Evolutionary conservation across 2,797 vertebrate genomes (phyloP).

Genomic region (Hybognathus amarus): DNA sequence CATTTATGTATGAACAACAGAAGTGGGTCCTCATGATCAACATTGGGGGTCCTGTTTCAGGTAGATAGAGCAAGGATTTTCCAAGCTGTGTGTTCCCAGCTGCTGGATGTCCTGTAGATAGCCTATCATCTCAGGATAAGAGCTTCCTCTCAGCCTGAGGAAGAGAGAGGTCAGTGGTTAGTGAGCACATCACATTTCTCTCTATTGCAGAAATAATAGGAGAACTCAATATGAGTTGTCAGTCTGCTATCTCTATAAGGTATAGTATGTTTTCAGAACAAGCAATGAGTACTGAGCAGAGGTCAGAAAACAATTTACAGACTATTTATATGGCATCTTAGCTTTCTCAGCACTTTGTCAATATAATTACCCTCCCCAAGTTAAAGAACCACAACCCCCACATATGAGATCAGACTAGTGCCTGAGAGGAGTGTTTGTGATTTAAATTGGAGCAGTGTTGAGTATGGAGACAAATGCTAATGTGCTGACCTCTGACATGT

Average conservation of each 20-base stretch:
- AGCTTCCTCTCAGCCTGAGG: conserved; percentile 59
- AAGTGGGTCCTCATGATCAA: conserved; percentile 42
- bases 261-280: neutral
- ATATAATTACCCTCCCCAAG: conserved; percentile 27
- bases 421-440: conserved; percentile 8
- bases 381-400: neutral
- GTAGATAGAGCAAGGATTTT: conserved; percentile 71
- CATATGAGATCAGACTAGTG: neutral
- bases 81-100: conserved; percentile 67
- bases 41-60: conserved; percentile 62
- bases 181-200: conserved; percentile 48
- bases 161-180: conserved; percentile 58
- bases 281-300: neutral
- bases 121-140: conserved; percentile 59
- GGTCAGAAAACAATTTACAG: neutral
- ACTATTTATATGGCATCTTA: neutral
- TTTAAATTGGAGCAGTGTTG: neutral
- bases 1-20: conserved; percentile 49
- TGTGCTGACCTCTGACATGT: conserved; percentile 6
- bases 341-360: conserved; percentile 49
- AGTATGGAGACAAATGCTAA: neutral
- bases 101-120: conserved; percentile 63
- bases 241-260: neutral
- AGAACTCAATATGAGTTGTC: neutral
- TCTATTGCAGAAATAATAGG: conserved; percentile 53